A percentile compares a stretch with the other conserved stretches of the same genome.
Evolutionary conservation across 2,797 vertebrate species (phyloP).

Genomic region (Pipistrellus pygmaeus): DNA sequence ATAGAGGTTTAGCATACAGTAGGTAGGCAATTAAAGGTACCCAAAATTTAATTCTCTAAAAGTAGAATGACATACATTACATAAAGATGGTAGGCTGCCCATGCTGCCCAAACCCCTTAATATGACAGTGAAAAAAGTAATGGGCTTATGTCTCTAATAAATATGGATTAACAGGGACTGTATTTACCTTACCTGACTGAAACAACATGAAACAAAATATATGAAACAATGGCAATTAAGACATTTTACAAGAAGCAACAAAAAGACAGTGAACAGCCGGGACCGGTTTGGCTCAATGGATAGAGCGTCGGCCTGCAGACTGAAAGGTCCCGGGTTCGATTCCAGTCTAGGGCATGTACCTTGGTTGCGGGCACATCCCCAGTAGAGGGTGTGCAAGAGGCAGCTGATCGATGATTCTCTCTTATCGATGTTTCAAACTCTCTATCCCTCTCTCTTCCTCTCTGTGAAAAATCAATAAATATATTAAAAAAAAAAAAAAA

Average conservation of each 20-base stretch:
- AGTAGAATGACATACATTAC: not conserved
- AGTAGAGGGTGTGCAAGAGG: too few relatives aligned
- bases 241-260: not conserved
- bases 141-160: not conserved
- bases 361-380: too few relatives aligned
- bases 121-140: conserved; percentile 1
- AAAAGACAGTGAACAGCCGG: not conserved
- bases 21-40: not conserved
- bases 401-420: too few relatives aligned
- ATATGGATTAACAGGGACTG: not conserved
- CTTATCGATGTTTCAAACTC: too few relatives aligned
- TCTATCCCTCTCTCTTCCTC: too few relatives aligned
- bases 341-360: too few relatives aligned
- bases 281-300: too few relatives aligned
- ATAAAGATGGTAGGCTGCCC: not conserved
- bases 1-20: not conserved
- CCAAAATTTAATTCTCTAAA: conserved; percentile 24
- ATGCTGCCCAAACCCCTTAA: not conserved
- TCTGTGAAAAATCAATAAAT: too few relatives aligned
- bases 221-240: not conserved
- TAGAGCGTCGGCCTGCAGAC: too few relatives aligned
- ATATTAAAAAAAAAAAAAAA: not conserved
- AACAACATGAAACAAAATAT: conserved; percentile 13
- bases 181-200: not conserved
- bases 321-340: too few relatives aligned